Percentiles rank a stretch among this genome's conserved stretches.
Evolutionary conservation across 2,888 invertebrate genomes (phyloP).

Genomic region (Sipha maydis): DNA sequence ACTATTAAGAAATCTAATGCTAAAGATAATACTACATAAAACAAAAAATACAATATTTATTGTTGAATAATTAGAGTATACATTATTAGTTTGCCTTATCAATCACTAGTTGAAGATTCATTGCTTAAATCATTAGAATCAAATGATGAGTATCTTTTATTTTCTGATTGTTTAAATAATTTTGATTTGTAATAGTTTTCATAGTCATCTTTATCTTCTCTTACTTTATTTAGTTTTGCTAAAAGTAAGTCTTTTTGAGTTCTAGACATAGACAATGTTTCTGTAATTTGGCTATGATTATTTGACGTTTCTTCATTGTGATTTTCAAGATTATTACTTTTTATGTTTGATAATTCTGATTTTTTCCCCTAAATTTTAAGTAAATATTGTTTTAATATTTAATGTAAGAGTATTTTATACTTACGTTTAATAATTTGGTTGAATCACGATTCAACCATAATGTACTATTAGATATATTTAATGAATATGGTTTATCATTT

Average conservation of each 20-base stretch:
- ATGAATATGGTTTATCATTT: slow-evolving; percentile 15
- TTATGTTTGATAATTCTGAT: background rate
- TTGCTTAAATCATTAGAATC: background rate
- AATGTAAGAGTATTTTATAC: background rate
- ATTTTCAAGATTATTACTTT: slow-evolving; percentile 11
- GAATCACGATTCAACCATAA: background rate
- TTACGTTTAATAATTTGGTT: slow-evolving; percentile 8
- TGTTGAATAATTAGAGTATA: background rate
- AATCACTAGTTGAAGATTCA: slow-evolving; percentile 17
- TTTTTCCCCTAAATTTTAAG: slow-evolving; percentile 18
- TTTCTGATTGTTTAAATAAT: background rate
- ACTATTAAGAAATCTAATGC: slow-evolving; percentile 6
- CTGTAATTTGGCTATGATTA: background rate
- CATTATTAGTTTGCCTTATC: background rate
- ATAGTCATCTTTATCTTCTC: slow-evolving; percentile 21
- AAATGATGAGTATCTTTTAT: background rate
- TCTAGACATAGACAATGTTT: slow-evolving; percentile 27
- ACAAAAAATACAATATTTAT: background rate
- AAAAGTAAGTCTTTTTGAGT: slow-evolving; percentile 46
- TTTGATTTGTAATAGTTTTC: slow-evolving; percentile 19
- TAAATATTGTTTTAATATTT: background rate
- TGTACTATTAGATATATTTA: background rate
- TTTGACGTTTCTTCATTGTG: background rate
- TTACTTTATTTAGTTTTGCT: slow-evolving; percentile 46
- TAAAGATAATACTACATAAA: background rate